Conservation (phyloP, 1,140 invertebrate species). For the Leucophenga varia region DNA sequence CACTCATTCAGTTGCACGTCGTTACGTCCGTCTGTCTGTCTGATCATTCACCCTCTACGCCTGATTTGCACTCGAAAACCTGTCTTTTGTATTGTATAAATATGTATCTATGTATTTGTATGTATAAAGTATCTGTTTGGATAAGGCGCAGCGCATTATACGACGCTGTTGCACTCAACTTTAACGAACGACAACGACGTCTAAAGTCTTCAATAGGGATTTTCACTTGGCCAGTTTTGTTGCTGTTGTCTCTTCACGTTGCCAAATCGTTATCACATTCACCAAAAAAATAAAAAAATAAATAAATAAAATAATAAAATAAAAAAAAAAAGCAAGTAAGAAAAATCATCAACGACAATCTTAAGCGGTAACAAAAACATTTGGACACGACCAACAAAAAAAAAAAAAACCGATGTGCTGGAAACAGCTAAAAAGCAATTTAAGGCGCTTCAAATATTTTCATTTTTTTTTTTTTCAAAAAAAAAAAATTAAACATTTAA, state of each 20-base stretch:
- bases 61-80: too few relatives aligned
- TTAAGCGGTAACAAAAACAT: too few relatives aligned
- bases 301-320: constrained; percentile 7
- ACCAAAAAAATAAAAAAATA: constrained; percentile 8
- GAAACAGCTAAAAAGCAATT: too few relatives aligned
- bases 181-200: too few relatives aligned
- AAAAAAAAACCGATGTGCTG: too few relatives aligned
- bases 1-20: constrained; percentile 10
- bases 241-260: constrained; percentile 26
- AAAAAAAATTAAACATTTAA: too few relatives aligned
- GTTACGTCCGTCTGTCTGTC: constrained; percentile 32
- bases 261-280: constrained; percentile 53
- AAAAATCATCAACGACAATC: constrained; percentile 3
- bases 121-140: constrained; percentile 20
- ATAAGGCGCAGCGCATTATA: constrained; percentile 1
- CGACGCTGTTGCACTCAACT: constrained; percentile 1
- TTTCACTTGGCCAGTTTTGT: neutral
- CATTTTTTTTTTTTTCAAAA: too few relatives aligned
- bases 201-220: constrained; percentile 16
- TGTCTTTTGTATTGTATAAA: too few relatives aligned
- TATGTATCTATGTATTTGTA: too few relatives aligned
- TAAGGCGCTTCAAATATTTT: too few relatives aligned
- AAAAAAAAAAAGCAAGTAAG: constrained; percentile 12
- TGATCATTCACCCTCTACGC: constrained; percentile 16
- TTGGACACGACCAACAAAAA: too few relatives aligned